phyloP scores from a whole-genome alignment of 2,113 vertebrate species.

The Terrapene triunguis region DNA sequence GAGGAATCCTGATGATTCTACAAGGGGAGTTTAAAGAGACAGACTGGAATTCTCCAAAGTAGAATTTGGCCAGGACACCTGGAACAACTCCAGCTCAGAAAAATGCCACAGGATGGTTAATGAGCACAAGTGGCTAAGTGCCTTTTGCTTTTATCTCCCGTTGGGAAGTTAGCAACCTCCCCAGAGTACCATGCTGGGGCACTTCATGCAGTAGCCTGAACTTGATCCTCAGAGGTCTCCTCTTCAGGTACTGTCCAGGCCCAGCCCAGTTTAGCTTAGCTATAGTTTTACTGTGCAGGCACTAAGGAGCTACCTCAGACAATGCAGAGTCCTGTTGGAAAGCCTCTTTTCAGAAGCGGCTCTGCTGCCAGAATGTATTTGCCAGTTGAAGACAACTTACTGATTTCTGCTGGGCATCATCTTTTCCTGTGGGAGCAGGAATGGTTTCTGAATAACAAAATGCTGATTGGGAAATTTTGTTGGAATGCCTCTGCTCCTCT shows the following conservation, averaged over 20 bases:
- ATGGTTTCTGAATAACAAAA: constrained; percentile 94
- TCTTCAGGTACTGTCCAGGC: background rate
- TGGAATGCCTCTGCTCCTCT: constrained; percentile 83
- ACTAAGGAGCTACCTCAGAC: background rate
- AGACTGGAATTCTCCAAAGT: background rate
- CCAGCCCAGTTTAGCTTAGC: background rate
- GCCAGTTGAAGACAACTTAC: constrained; percentile 54
- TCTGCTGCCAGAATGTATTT: background rate
- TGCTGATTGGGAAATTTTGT: constrained; percentile 86
- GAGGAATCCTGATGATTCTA: background rate
- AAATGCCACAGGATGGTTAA: background rate
- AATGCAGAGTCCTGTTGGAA: background rate
- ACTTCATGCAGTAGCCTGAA: background rate
- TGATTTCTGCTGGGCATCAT: constrained; percentile 90
- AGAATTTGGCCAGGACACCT: background rate
- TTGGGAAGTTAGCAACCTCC: background rate
- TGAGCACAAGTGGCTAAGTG: background rate
- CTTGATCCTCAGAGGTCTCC: background rate
- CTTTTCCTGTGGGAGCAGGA: constrained; percentile 90
- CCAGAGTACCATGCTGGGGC: background rate
- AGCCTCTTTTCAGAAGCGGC: background rate
- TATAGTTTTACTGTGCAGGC: background rate
- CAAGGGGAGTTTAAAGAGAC: background rate
- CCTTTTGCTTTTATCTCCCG: background rate
- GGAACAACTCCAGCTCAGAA: background rate